phyloP scores from a whole-genome alignment of 2,113 vertebrate species.

The Herpailurus yagouaroundi region DNA sequence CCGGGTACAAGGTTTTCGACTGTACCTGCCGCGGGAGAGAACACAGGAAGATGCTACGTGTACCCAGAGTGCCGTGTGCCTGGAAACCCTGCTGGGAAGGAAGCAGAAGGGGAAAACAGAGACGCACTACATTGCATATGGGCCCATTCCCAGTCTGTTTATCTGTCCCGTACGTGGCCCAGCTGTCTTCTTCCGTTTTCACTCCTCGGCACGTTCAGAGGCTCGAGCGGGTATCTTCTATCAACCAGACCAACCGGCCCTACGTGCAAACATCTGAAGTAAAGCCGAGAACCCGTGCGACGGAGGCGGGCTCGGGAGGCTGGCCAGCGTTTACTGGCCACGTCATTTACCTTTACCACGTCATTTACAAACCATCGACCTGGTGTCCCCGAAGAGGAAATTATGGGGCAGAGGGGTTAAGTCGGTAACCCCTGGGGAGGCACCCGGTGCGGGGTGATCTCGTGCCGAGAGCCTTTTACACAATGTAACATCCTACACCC shows the following conservation, averaged over 20 bases:
- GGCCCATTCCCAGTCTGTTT: background rate
- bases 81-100: background rate
- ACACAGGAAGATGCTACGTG: background rate
- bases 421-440: background rate
- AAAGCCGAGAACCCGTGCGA: background rate
- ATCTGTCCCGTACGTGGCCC: background rate
- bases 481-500: background rate
- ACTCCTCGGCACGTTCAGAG: background rate
- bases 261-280: background rate
- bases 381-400: background rate
- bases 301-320: background rate
- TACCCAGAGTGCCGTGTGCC: background rate
- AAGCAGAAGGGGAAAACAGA: background rate
- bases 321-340: rapidly evolving
- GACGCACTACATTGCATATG: rapidly evolving
- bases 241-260: rapidly evolving
- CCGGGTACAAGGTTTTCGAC: background rate
- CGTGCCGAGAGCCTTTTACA: background rate
- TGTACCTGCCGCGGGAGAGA: background rate
- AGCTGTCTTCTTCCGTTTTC: background rate
- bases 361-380: background rate
- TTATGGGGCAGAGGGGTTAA: rapidly evolving
- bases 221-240: background rate
- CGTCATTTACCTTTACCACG: background rate
- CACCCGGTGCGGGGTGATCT: background rate